Evolutionary conservation across 2,888 invertebrate genomes (phyloP).

Genomic region (Trichacis sp.): DNA sequence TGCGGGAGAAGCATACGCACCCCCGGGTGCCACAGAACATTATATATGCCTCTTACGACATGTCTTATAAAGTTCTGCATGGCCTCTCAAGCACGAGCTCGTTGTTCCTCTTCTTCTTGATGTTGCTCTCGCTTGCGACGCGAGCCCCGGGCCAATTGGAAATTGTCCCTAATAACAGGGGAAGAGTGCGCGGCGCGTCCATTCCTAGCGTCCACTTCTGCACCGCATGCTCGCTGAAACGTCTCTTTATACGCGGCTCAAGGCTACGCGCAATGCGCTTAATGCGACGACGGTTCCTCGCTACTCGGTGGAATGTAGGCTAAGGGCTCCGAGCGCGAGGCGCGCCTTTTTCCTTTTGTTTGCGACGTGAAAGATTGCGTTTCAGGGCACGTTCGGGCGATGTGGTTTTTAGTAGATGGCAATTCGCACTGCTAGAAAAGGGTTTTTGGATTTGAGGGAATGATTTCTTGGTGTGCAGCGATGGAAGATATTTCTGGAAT

Average conservation of each 20-base stretch:
- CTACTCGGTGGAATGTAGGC: conserved; percentile 31
- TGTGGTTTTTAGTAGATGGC: too few species aligned
- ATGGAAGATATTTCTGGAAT: too few species aligned
- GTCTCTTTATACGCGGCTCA: conserved; percentile 53
- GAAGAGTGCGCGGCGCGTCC: conserved; percentile 56
- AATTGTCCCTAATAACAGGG: conserved; percentile 70
- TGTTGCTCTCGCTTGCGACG: conserved; percentile 45
- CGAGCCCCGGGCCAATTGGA: conserved; percentile 65
- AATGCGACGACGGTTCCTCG: conserved; percentile 16
- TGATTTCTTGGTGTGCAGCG: too few species aligned
- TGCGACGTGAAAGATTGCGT: too few species aligned
- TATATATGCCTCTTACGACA: conserved; percentile 51
- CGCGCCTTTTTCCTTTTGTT: conserved; percentile 16
- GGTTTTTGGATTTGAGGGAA: too few species aligned
- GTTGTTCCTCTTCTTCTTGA: conserved; percentile 34
- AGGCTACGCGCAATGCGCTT: conserved; percentile 22
- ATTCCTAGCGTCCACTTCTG: conserved; percentile 63
- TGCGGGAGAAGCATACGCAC: conserved; percentile 44
- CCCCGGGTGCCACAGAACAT: conserved; percentile 60
- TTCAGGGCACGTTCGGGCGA: too few species aligned
- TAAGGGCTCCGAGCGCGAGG: conserved; percentile 17
- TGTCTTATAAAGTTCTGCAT: conserved; percentile 40
- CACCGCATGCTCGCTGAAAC: conserved; percentile 54
- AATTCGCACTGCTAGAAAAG: too few species aligned
- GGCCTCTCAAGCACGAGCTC: conserved; percentile 20